Conservation (phyloP, 2,888 invertebrate species). For the Cataglyphis cursor region DNA sequence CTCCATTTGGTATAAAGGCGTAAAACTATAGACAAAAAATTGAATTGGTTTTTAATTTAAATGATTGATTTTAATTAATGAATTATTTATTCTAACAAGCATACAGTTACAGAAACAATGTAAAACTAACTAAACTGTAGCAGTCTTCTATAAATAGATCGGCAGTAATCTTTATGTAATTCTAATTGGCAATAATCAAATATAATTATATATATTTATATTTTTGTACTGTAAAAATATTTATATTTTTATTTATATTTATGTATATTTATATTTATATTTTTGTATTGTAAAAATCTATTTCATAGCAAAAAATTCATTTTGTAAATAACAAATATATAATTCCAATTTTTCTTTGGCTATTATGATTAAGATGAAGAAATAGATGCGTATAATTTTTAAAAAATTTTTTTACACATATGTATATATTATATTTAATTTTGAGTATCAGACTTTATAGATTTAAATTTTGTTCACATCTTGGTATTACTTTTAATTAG, state of each 20-base stretch:
- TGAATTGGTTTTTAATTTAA: not conserved
- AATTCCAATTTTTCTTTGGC: not conserved
- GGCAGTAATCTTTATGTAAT: not conserved
- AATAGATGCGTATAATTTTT: not conserved
- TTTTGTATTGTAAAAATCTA: not conserved
- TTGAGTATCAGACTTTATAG: not conserved
- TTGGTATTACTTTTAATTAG: not conserved
- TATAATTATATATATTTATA: not conserved
- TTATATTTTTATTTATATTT: not conserved
- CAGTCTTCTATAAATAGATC: not conserved
- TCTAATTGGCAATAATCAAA: conserved; percentile 2
- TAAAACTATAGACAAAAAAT: not conserved
- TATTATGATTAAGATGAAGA: not conserved
- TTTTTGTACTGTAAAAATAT: not conserved
- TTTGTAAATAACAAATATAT: conserved; percentile 12
- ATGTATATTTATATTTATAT: not conserved
- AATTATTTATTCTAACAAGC: not conserved
- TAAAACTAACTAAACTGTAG: not conserved
- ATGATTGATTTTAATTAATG: not conserved
- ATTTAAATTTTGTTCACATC: not conserved
- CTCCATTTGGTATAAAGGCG: not conserved
- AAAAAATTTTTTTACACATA: not conserved
- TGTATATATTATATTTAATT: not conserved
- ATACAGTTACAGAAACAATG: not conserved
- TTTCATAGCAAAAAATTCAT: not conserved